phyloP scores from a whole-genome alignment of 2,797 vertebrate species.

The Myoxocephalus aenaeus region DNA sequence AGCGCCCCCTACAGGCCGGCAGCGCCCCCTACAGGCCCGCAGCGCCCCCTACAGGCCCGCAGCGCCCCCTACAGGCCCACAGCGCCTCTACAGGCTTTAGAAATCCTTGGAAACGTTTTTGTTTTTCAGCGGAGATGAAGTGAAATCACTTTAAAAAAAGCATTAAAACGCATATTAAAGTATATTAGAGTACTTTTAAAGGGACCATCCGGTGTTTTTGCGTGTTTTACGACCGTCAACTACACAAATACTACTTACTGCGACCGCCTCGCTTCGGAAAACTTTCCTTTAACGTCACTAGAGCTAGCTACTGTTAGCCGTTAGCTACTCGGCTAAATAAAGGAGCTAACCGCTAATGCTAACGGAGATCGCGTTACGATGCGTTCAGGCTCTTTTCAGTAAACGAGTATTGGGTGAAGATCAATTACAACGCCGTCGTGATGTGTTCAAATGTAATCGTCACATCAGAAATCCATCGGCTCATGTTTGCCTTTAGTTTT shows the following conservation, averaged over 20 bases:
- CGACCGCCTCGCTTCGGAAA: too few species aligned
- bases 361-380: background rate
- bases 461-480: too few species aligned
- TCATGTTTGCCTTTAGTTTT: background rate
- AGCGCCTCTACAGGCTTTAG: constrained; percentile 29
- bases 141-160: background rate
- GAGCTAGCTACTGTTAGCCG: background rate
- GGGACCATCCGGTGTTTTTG: background rate
- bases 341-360: background rate
- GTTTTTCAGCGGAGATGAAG: background rate
- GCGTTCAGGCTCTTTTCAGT: background rate
- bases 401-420: background rate
- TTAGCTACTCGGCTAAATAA: background rate
- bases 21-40: constrained; percentile 20
- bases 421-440: background rate
- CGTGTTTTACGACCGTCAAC: constrained; percentile 1
- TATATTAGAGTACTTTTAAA: background rate
- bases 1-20: background rate
- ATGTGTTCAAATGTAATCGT: background rate
- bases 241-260: too few species aligned
- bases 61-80: constrained; percentile 36
- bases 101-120: background rate
- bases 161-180: background rate
- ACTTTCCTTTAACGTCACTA: too few species aligned
- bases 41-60: background rate